Evolutionary conservation across 2,888 invertebrate genomes (phyloP), one percentile per base, ranked within the genome.

Genomic region (Cryptus viduatorius): DNA sequence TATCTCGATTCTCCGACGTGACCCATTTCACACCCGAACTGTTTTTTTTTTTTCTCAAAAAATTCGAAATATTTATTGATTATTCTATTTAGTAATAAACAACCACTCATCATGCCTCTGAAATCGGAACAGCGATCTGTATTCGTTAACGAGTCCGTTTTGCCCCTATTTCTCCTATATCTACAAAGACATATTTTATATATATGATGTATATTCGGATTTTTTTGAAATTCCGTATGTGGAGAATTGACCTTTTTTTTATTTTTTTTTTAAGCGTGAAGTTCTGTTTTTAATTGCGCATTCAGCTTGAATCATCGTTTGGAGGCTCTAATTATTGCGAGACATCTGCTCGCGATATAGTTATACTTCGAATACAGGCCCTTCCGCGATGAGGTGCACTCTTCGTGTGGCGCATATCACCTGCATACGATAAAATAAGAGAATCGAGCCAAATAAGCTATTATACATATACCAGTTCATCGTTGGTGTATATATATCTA

Each of bases 371-470:
- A 50, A 8, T 3, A 37, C 3, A 5, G 8, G 8, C 50, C 48
- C 37, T 29, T 48, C 59, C 5, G 10, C 37, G 31, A 37, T 4
- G 59, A 64, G 75, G 73, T 61, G 73, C 61, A 73, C 44, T 61
- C 61, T 75, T 61, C 65, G 76, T 65, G 76, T 19, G 42, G 50
- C 65, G 14, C 53, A 65, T 53, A 50, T 76, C 76, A 76, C 65
- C 76, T 76, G 76, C 76, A 76, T 37, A 64, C 65, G 64, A 24
- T 50, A 65, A 76, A 76, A 76, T 42, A 50, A 65, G 37, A 50
- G 65, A 65, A 76, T 65, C 76, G 50, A 76, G 37, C 65, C 48
- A 5, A 65, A 76, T 42, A 65, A 37, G 65, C 65, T 29, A 76
- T 76, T 53, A 50, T 71, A 53, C 24, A 24, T 76, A 65, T 53